Evolutionary conservation across 2,888 invertebrate genomes (phyloP).

Genomic region (Rhagium mordax): DNA sequence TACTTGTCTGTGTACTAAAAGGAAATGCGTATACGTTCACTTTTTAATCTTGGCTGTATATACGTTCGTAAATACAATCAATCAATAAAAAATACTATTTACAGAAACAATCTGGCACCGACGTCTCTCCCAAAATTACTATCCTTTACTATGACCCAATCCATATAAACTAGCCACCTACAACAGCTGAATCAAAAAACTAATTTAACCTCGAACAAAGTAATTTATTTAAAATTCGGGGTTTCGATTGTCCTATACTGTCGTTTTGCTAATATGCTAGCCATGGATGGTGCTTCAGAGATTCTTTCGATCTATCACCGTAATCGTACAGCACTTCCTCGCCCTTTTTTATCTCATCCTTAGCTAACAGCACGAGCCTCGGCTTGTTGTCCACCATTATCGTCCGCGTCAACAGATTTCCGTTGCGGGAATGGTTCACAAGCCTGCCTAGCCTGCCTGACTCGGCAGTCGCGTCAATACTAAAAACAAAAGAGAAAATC

Average conservation of each 20-base stretch:
- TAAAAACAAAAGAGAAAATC: constrained; percentile 67
- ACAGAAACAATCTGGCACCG: not conserved
- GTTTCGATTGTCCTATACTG: not conserved
- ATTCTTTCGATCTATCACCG: constrained; percentile 94
- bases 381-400: constrained; percentile 84
- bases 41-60: not conserved
- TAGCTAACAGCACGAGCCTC: constrained; percentile 90
- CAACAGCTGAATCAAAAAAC: not conserved
- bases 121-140: not conserved
- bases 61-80: not conserved
- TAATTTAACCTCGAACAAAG: no score
- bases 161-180: not conserved
- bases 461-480: constrained; percentile 97
- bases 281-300: constrained; percentile 96
- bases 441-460: constrained; percentile 90
- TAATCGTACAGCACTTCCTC: constrained; percentile 98
- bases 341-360: constrained; percentile 86
- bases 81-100: not conserved
- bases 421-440: constrained; percentile 95
- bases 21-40: not conserved
- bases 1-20: not conserved
- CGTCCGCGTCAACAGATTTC: constrained; percentile 93
- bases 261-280: constrained; percentile 73
- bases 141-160: not conserved
- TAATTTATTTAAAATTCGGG: not conserved